phyloP scores from a whole-genome alignment of 1,140 invertebrate species.

The Drosophila tani region DNA sequence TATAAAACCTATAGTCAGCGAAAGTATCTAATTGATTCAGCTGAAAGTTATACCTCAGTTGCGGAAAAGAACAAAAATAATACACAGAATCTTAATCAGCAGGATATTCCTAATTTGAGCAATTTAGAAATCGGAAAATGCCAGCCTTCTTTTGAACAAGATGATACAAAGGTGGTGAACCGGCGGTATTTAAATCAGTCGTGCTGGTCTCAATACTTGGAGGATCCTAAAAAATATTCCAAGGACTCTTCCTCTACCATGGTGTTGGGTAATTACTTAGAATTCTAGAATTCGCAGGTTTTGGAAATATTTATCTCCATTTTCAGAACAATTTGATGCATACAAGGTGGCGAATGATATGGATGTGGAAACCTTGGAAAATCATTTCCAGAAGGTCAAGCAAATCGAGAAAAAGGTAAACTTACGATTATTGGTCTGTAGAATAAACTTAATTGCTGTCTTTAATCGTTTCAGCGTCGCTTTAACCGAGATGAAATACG shows the following conservation, averaged over 20 bases:
- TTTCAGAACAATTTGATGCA: conserved; percentile 43
- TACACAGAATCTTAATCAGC: conserved; percentile 4
- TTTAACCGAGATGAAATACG: conserved; percentile 40
- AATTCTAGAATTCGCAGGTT: neutral
- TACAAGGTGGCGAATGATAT: conserved; percentile 42
- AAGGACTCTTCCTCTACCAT: conserved; percentile 19
- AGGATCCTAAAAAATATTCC: conserved; percentile 21
- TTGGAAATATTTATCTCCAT: neutral
- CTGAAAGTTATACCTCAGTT: conserved; percentile 13
- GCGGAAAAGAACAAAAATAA: conserved; percentile 28
- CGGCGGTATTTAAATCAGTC: conserved; percentile 25
- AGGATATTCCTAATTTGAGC: conserved; percentile 25
- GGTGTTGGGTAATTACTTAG: conserved; percentile 24
- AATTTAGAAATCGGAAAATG: conserved; percentile 22
- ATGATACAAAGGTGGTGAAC: conserved; percentile 1
- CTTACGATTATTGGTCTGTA: neutral
- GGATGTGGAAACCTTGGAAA: conserved; percentile 40
- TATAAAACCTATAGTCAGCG: conserved; percentile 38
- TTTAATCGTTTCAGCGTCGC: conserved; percentile 15
- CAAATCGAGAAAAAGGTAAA: conserved; percentile 43
- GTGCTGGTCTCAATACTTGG: conserved; percentile 39
- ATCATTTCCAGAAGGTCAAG: conserved; percentile 35
- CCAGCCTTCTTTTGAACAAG: conserved; percentile 3
- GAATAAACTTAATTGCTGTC: neutral
- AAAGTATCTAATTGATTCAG: conserved; percentile 20